Evolutionary conservation across 2,113 vertebrate genomes (phyloP).

Genomic region (Pithys albifrons): DNA sequence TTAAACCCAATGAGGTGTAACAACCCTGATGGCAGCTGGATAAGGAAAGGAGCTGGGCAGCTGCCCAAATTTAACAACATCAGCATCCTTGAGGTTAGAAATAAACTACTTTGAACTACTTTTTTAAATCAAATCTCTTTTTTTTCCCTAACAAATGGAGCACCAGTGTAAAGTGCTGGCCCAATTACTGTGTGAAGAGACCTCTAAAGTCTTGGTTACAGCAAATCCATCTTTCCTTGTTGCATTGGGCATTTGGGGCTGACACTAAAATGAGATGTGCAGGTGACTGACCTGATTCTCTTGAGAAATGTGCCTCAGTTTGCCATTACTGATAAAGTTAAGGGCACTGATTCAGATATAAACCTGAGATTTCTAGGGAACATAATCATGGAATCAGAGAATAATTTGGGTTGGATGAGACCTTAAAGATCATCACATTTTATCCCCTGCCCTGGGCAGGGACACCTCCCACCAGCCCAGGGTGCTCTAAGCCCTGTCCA

Average conservation of each 20-base stretch:
- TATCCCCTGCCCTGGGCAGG: neutral
- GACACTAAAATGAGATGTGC: neutral
- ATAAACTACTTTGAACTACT: neutral
- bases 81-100: neutral
- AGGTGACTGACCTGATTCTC: neutral
- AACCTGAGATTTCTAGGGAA: neutral
- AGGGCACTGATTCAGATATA: neutral
- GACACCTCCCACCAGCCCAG: neutral
- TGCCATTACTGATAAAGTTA: neutral
- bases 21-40: neutral
- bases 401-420: too few species aligned
- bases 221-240: neutral
- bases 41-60: neutral
- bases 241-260: neutral
- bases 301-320: neutral
- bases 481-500: neutral
- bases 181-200: rapidly evolving
- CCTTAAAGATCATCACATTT: rapidly evolving
- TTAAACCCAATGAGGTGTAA: neutral
- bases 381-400: neutral
- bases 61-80: neutral
- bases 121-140: neutral
- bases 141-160: neutral
- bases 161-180: neutral
- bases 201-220: neutral